Evolutionary conservation across 2,113 vertebrate species (phyloP), one percentile per base, ranked within the genome.

Genomic region (Zapus hudsonius): DNA sequence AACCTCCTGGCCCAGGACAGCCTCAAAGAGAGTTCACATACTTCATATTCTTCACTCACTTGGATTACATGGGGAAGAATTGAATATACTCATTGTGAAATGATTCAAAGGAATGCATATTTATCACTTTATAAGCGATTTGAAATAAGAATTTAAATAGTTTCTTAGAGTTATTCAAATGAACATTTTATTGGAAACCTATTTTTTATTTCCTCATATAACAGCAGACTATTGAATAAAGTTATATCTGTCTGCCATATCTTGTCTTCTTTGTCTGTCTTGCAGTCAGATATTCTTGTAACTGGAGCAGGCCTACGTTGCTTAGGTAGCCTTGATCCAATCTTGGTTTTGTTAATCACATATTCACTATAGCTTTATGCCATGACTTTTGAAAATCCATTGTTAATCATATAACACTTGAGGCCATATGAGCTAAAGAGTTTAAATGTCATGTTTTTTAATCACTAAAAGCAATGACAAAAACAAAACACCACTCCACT

Each of bases 401-500:
- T 87, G 31, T 91, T 94, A 93, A 85, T 76, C 87, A 0, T 90
- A 80, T 57, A 81, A 67, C 36, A 4, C 67, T 96, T 84, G n/a
- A 94, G 69, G 29, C 92, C 93, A 42, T 92, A 75, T 92, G 44
- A 66, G 25, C 44, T 87, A 90, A 95, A 91, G 84, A 91, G 87
- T 88, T 90, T 92, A 93, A 95, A 87, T 82, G 70, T 94, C 78
- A 8, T 74, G 47, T 79, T 82, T 93, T 86, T 88, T 12, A 95
- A 94, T 94, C 89, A 94, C n/a, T 47, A 38, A 93, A 92, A 69
- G 87, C 93, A 75, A 36, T 64, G 64, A 66, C 29, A 89, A 40
- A 72, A 87, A 76, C 87, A 52, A 27, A 84, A 94, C n/a, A n/a
- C 66, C 59, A 36, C 52, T 74, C 7, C 33, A 63, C 27, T 52